Conservation (phyloP, 2,113 vertebrate genomes). For the Cynoglossus semilaevis region DNA sequence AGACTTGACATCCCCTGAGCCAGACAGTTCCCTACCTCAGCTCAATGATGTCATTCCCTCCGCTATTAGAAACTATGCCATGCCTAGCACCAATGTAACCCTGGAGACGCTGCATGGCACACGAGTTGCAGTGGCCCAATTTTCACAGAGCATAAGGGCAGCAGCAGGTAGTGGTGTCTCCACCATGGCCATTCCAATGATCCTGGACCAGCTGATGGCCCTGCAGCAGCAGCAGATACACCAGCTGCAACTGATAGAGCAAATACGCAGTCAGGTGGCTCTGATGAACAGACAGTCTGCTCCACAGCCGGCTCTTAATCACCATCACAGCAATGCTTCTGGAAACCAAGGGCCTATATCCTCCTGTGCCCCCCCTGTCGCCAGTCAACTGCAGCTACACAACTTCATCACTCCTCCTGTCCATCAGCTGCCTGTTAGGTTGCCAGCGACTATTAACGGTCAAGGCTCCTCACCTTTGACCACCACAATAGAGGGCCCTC, state of each 20-base stretch:
- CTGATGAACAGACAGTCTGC: conserved; percentile 89
- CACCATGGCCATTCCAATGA: conserved; percentile 92
- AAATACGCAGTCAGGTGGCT: conserved; percentile 96
- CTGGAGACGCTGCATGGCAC: conserved; percentile 96
- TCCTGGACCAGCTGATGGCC: conserved; percentile 95
- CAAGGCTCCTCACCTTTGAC: conserved; percentile 73
- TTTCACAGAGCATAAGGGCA: conserved; percentile 85
- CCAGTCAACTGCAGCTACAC: conserved; percentile 86
- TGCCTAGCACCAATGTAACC: conserved; percentile 98
- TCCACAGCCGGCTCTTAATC: conserved; percentile 77
- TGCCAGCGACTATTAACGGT: conserved; percentile 73
- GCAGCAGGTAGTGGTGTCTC: conserved; percentile 75
- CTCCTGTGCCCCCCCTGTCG: conserved; percentile 70
- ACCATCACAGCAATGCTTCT: conserved; percentile 65
- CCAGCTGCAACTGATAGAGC: conserved; percentile 97
- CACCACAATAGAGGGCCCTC: conserved; percentile 78
- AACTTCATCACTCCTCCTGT: conserved; percentile 83
- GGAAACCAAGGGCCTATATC: conserved; percentile 69
- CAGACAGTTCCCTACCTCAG: conserved; percentile 83
- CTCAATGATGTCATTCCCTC: conserved; percentile 77
- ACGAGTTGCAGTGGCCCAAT: conserved; percentile 95
- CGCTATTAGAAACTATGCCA: conserved; percentile 80
- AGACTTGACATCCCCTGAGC: conserved; percentile 75
- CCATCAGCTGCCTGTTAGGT: conserved; percentile 84
- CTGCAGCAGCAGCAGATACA: conserved; percentile 97